Evolutionary conservation across 2,888 invertebrate species (phyloP), one percentile per base, ranked within the genome.

Genomic region (Trichopoda pennipes): DNA sequence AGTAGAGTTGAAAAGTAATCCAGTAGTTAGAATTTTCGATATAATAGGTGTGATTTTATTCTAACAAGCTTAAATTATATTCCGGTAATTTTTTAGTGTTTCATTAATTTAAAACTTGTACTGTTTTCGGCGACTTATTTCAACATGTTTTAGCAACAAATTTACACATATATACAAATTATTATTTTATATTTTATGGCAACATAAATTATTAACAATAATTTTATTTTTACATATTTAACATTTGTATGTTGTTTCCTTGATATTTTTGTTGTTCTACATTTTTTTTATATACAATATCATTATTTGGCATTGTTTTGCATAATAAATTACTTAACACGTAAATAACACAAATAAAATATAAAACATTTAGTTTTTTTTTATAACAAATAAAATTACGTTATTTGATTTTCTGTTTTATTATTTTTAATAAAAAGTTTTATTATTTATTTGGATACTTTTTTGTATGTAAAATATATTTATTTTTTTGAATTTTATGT

Each of bases 281-380:
- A 21, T 21, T 66, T 70, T 28, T 53, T 63, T 51, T 16, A 6
- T 56, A 49, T 35, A 35, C 44, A 47, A 56, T 38, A 63, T 63
- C 35, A 55, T 70, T 77, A 51, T 55, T 63, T 60, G 35, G n/a
- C 6, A 64, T 56, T 61, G 63, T 75, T 80, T 80, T 76, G 80
- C 66, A 70, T 70, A 76, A 76, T 70, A 75, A 75, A 80, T 79
- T 79, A 69, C 61, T 61, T 38, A 61, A 80, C 68, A 73, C 55
- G 61, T 61, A 73, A 70, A 12, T 61, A 69, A 77, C 61, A 70
- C 55, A 77, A 53, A 69, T 53, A 19, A 63, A 35, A 74, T 68
- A 68, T 35, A 68, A 73, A 79, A 80, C 79, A 80, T 80, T 79
- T 68, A 79, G 55, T 49, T 73, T 56, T 32, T n/a, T 21, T 51